phyloP scores from a whole-genome alignment of 2,888 invertebrate genomes.

The Zygothrica quintamaculata region DNA sequence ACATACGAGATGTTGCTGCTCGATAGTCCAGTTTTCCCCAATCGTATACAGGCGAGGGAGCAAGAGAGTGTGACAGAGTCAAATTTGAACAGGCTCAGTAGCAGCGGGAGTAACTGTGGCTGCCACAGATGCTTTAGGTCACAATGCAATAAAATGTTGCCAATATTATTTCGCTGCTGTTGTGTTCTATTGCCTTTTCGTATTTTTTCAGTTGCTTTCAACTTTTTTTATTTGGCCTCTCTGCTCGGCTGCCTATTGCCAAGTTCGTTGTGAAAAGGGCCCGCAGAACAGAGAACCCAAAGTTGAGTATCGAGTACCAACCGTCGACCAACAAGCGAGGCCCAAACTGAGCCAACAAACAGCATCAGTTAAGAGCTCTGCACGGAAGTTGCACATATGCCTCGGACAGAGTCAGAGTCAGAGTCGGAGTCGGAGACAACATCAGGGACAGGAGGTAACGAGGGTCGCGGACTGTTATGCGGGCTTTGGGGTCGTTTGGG shows the following conservation, averaged over 20 bases:
- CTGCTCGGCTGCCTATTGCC: slow-evolving; percentile 69
- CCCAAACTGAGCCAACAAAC: slow-evolving; percentile 32
- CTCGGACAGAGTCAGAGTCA: slow-evolving; percentile 20
- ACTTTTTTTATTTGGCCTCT: slow-evolving; percentile 10
- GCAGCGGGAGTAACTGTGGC: slow-evolving; percentile 22
- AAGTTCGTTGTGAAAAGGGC: slow-evolving; percentile 72
- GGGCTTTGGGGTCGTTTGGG: slow-evolving; percentile 58
- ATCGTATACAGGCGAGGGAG: slow-evolving; percentile 8
- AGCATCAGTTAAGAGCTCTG: slow-evolving; percentile 79
- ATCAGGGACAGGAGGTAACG: neutral
- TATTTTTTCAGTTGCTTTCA: slow-evolving; percentile 22
- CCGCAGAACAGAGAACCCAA: slow-evolving; percentile 43
- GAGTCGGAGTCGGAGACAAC: neutral
- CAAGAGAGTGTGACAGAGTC: slow-evolving; percentile 58
- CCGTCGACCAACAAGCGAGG: neutral
- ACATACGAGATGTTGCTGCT: slow-evolving; percentile 55
- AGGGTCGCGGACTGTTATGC: slow-evolving; percentile 59
- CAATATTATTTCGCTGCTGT: slow-evolving; percentile 76
- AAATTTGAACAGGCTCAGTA: slow-evolving; percentile 70
- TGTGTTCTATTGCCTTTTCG: slow-evolving; percentile 60
- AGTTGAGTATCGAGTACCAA: slow-evolving; percentile 7
- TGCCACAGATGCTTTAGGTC: slow-evolving; percentile 73
- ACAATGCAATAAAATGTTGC: slow-evolving; percentile 81
- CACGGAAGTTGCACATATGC: slow-evolving; percentile 81
- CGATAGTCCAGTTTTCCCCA: slow-evolving; percentile 47